Conservation (phyloP, 2,797 vertebrate species). For the Manis pentadactyla region DNA sequence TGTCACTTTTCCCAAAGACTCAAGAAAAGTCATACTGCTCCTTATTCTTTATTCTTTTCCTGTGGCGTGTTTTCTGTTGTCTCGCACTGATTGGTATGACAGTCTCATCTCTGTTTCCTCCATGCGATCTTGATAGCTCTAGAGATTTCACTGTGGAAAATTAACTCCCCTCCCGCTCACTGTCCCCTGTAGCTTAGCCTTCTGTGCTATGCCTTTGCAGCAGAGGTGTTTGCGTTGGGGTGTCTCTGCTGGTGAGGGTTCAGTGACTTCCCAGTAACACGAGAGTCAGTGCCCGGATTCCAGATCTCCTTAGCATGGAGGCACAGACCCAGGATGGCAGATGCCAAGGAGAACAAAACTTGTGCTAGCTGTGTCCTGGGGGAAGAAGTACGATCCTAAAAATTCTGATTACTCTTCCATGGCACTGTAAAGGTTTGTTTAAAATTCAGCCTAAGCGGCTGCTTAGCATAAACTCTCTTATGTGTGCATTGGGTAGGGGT, state of each 20-base stretch:
- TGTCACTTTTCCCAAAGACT: background rate
- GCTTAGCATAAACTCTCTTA: background rate
- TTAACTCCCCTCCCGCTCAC: background rate
- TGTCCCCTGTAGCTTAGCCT: background rate
- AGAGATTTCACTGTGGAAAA: background rate
- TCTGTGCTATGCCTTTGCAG: background rate
- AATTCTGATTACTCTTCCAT: background rate
- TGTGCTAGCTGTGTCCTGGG: background rate
- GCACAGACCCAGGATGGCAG: accelerated
- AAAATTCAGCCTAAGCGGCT: background rate
- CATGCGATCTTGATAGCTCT: background rate
- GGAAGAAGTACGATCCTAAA: background rate
- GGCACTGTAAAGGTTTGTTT: background rate
- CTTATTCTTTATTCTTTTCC: background rate
- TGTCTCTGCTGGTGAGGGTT: background rate
- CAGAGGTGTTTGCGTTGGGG: background rate
- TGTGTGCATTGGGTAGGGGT: background rate
- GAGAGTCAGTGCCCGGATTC: background rate
- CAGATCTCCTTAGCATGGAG: background rate
- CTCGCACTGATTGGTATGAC: background rate
- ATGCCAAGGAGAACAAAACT: background rate
- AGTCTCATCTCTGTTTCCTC: background rate
- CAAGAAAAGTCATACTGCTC: too few species aligned
- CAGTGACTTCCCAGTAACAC: background rate
- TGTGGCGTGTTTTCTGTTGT: too few species aligned